Percentiles rank a stretch among this genome's conserved stretches.
Evolutionary conservation across 2,797 vertebrate species (phyloP).

Genomic region (Poecilia picta): DNA sequence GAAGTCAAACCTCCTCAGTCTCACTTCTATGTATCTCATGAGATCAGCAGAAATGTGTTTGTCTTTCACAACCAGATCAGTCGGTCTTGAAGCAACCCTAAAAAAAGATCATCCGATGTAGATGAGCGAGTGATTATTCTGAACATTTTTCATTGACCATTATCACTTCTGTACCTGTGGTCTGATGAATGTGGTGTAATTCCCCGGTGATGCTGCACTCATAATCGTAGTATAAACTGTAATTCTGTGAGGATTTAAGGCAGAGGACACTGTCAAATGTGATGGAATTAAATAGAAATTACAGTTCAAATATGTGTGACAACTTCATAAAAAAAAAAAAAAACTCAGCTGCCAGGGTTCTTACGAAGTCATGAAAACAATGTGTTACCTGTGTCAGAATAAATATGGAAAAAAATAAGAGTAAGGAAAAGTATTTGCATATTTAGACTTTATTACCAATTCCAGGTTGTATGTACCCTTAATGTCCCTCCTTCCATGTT

Average conservation of each 20-base stretch:
- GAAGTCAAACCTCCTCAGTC: not conserved
- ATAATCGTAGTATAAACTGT: slow-evolving; percentile 82
- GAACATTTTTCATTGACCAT: not conserved
- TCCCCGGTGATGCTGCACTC: slow-evolving; percentile 75
- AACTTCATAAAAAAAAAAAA: too few relatives aligned
- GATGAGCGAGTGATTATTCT: not conserved
- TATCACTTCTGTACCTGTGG: slow-evolving; percentile 52
- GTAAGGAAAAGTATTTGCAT: not conserved
- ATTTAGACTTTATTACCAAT: not conserved
- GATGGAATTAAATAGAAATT: not conserved
- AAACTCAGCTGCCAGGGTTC: not conserved
- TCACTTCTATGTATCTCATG: not conserved
- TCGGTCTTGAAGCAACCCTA: slow-evolving; percentile 41
- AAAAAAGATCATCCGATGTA: not conserved
- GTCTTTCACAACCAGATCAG: not conserved
- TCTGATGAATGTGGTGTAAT: slow-evolving; percentile 73
- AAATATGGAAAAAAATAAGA: not conserved
- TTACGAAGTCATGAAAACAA: not conserved
- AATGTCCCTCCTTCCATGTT: not conserved
- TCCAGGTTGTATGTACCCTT: not conserved
- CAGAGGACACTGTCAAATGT: not conserved
- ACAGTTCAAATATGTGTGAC: not conserved
- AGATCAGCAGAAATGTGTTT: not conserved
- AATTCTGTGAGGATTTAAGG: slow-evolving; percentile 55
- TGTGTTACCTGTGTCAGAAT: too few relatives aligned